Percentiles rank a stretch among this genome's conserved stretches.
Evolutionary conservation across 1,140 invertebrate species (phyloP).

Genomic region (Drosophila auraria): DNA sequence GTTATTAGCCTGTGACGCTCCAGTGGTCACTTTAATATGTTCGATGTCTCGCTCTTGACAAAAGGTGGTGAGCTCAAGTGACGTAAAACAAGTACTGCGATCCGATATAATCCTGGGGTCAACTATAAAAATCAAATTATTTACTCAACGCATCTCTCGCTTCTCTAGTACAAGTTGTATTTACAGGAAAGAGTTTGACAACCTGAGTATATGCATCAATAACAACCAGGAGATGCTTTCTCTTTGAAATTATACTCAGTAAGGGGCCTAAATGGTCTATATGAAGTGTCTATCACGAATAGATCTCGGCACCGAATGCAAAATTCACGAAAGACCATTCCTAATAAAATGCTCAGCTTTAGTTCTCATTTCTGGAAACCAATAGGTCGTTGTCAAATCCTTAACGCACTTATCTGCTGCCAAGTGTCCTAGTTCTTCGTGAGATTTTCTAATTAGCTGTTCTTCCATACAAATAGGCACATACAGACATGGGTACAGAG

Average conservation of each 20-base stretch:
- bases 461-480: background rate
- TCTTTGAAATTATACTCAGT: conserved; percentile 5
- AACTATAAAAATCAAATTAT: conserved; percentile 2
- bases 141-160: conserved; percentile 3
- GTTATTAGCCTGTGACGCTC: conserved; percentile 1
- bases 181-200: background rate
- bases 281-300: conserved; percentile 13
- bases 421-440: background rate
- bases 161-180: background rate
- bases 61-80: background rate
- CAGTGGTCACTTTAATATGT: conserved; percentile 9
- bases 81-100: conserved; percentile 12
- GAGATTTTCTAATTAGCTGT: background rate
- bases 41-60: background rate
- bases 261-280: conserved; percentile 19
- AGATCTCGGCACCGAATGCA: conserved; percentile 1
- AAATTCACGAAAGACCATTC: conserved; percentile 5
- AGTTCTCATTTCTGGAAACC: background rate
- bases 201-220: conserved; percentile 18
- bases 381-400: background rate
- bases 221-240: conserved; percentile 8
- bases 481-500: background rate
- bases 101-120: background rate
- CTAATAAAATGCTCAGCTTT: background rate
- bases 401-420: background rate